phyloP scores from a whole-genome alignment of 2,113 vertebrate species.

The Thunnus maccoyii region DNA sequence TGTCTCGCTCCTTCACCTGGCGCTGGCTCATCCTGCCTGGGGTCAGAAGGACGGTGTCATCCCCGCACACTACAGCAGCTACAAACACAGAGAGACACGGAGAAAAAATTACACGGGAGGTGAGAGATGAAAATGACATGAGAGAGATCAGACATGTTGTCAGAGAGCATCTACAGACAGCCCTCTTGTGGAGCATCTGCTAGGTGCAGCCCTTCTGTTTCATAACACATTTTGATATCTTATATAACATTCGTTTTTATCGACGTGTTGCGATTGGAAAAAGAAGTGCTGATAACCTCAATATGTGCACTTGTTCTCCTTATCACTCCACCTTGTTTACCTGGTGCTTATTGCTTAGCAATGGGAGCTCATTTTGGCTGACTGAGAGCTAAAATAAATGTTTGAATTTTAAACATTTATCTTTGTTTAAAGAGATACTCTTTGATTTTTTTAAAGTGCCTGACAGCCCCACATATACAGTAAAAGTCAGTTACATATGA shows the following conservation, averaged over 20 bases:
- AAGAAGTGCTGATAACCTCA: conserved; percentile 14
- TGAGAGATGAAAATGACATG: conserved; percentile 9
- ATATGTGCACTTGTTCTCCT: not conserved
- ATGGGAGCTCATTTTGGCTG: not conserved
- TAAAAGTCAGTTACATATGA: no score
- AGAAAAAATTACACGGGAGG: not conserved
- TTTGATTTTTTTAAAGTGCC: not conserved
- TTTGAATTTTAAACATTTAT: not conserved
- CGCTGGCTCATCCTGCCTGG: conserved; percentile 96
- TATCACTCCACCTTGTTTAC: conserved; percentile 29
- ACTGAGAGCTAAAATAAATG: not conserved
- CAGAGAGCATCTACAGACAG: conserved; percentile 19
- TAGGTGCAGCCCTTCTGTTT: conserved; percentile 19
- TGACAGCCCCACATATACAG: no score
- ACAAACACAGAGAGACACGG: conserved; percentile 1
- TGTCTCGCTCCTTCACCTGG: conserved; percentile 84
- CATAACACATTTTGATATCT: conserved; percentile 29
- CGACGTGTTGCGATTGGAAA: conserved; percentile 6
- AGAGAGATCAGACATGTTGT: conserved; percentile 26
- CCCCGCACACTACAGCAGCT: conserved; percentile 88
- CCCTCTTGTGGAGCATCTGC: conserved; percentile 33
- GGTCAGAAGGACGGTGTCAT: conserved; percentile 90
- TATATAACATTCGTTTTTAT: conserved; percentile 32
- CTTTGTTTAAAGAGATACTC: not conserved
- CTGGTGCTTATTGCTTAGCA: not conserved